These are phyloP conservation scores for Chelonia mydas DNA, from an alignment of 2,797 vertebrate species.

Conservation along the genomic window DNA sequence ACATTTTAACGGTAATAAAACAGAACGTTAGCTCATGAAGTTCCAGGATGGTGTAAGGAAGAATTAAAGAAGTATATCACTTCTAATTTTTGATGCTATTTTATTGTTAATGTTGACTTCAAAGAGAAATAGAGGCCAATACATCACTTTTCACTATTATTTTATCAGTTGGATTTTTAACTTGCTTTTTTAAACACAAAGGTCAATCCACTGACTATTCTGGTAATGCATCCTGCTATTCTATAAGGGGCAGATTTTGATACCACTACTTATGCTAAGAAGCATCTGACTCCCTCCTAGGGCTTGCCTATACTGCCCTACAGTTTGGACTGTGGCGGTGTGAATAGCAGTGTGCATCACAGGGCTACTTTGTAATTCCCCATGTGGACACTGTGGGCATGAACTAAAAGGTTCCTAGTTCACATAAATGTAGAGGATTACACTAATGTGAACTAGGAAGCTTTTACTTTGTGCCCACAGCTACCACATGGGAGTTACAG, in stretches of 20 bases:
- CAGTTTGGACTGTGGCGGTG: too few relatives aligned
- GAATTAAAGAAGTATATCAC: not conserved
- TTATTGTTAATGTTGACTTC: not conserved
- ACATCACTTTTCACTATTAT: not conserved
- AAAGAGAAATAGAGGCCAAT: not conserved
- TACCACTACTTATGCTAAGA: not conserved
- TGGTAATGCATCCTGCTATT: not conserved
- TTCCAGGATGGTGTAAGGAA: not conserved
- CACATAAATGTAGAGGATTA: not conserved
- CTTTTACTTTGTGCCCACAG: too few relatives aligned
- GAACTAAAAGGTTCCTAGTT: not conserved
- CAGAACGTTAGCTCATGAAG: not conserved
- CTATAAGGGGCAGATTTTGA: not conserved
- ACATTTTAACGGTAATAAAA: not conserved
- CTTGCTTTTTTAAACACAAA: not conserved
- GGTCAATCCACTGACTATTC: not conserved
- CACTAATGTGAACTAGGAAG: too few relatives aligned
- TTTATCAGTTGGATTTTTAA: not conserved
- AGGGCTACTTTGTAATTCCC: not conserved
- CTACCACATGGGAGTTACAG: too few relatives aligned
- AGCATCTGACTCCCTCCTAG: not conserved
- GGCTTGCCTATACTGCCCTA: not conserved
- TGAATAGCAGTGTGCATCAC: too few relatives aligned
- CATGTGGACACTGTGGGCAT: not conserved
- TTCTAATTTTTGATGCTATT: not conserved